Percentiles rank a stretch among this genome's conserved stretches.
Evolutionary conservation across 2,113 vertebrate species (phyloP).

Genomic region (Genyomyrus donnyi): DNA sequence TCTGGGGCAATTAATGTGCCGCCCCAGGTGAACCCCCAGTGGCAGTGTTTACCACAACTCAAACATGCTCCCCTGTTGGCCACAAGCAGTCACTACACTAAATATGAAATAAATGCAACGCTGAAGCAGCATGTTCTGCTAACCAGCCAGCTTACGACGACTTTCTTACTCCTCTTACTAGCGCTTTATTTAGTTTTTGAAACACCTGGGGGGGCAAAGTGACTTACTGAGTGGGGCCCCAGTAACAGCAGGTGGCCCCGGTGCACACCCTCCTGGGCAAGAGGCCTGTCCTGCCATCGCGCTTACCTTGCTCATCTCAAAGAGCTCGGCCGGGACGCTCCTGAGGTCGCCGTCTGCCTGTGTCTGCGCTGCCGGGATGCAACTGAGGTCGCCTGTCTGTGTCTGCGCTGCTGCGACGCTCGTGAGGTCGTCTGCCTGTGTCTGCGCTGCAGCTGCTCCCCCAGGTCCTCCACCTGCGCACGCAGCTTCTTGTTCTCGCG

Average conservation of each 20-base stretch:
- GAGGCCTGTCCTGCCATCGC: not conserved
- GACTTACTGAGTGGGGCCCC: not conserved
- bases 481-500: slow-evolving; percentile 92
- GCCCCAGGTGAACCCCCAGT: not conserved
- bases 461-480: slow-evolving; percentile 83
- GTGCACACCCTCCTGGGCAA: not conserved
- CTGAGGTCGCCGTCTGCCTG: slow-evolving; percentile 87
- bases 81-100: not conserved
- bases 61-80: not conserved
- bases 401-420: slow-evolving; percentile 76
- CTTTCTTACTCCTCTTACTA: not conserved
- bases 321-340: slow-evolving; percentile 82
- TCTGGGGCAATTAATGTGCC: not conserved
- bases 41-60: not conserved
- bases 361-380: slow-evolving; percentile 78
- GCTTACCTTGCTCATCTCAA: slow-evolving; percentile 81
- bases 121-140: not conserved
- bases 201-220: not conserved
- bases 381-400: slow-evolving; percentile 89
- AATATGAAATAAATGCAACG: not conserved
- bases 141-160: not conserved
- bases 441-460: slow-evolving; percentile 82
- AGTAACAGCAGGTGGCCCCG: not conserved
- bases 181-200: not conserved
- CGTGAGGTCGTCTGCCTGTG: slow-evolving; percentile 90